Evolutionary conservation across 2,113 vertebrate genomes (phyloP), one percentile per base, ranked within the genome.

Genomic region (Saccopteryx bilineata): DNA sequence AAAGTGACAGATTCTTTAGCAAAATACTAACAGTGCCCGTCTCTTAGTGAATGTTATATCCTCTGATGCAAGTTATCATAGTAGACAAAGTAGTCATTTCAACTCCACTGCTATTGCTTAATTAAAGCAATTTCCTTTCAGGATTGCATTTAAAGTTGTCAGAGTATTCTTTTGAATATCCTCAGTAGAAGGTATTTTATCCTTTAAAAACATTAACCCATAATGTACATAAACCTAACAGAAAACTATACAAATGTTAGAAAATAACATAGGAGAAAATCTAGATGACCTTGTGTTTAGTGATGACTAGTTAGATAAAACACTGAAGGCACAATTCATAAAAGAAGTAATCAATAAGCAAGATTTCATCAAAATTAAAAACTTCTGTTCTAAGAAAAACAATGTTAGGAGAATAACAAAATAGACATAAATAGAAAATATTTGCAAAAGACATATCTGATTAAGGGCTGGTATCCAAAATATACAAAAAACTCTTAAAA

Each of bases 81-180:
- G n/a, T 28, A 90, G 69, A 90, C 89, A 94, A 61, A 93, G 68
- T 61, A 21, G 39, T 39, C 39, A 39, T 39, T 39, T 39, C 39
- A 39, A 39, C 65, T 94, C 82, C 48, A 24, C 76, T 0, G 1
- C 65, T 63, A 18, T 48, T n/a, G 54, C 82, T 87, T 71, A 39
- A 39, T 39, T 39, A 92, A 65, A 93, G 66, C 87, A 93, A 39
- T 92, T 94, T 94, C 68, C 83, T 91, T 82, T 61, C 19, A 13
- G 80, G 92, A 96, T 26, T 92, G 63, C 84, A 83, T 72, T 23
- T 68, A 63, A 66, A 69, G 15, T 83, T 93, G 79, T 63, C 80
- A 74, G 46, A 50, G 21, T 69, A 33, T 87, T 90, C 58, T 75
- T 85, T 46, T 39, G 39, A 39, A 39, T 39, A 39, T 39, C 39